These are phyloP conservation scores for Scortum barcoo DNA, from an alignment of 2,113 vertebrate species.

Conservation along the genomic window DNA sequence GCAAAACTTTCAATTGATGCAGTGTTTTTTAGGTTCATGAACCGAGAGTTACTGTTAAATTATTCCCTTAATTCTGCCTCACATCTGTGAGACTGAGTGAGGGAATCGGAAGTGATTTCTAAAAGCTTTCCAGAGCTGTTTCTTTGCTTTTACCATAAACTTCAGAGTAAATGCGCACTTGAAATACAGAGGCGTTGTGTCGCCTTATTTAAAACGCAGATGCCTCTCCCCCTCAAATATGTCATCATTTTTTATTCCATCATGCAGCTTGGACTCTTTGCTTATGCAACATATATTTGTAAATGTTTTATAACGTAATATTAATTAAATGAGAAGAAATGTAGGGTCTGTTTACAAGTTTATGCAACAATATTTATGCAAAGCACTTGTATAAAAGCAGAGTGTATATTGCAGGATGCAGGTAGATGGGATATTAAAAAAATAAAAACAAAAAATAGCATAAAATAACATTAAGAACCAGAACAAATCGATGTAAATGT, in stretches of 20 bases:
- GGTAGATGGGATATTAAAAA: not conserved
- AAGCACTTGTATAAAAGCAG: not conserved
- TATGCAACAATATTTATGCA: too few species aligned
- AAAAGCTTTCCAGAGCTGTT: too few species aligned
- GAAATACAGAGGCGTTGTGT: too few species aligned
- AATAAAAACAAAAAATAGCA: not conserved
- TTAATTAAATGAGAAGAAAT: not conserved
- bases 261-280: not conserved
- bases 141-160: too few species aligned
- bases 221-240: not conserved
- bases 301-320: not conserved
- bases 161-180: too few species aligned
- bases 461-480: not conserved
- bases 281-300: not conserved
- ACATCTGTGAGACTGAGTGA: too few species aligned
- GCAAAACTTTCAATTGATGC: too few species aligned
- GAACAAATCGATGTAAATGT: not conserved
- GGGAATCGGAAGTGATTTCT: too few species aligned
- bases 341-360: not conserved
- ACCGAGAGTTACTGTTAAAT: too few species aligned
- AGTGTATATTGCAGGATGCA: not conserved
- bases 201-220: too few species aligned
- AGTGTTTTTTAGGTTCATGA: too few species aligned
- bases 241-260: conserved; percentile 27
- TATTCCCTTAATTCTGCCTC: too few species aligned